Percentiles rank a stretch among this genome's conserved stretches.
phyloP scores from a whole-genome alignment of 1,140 invertebrate genomes.

The Drosophila funebris region DNA sequence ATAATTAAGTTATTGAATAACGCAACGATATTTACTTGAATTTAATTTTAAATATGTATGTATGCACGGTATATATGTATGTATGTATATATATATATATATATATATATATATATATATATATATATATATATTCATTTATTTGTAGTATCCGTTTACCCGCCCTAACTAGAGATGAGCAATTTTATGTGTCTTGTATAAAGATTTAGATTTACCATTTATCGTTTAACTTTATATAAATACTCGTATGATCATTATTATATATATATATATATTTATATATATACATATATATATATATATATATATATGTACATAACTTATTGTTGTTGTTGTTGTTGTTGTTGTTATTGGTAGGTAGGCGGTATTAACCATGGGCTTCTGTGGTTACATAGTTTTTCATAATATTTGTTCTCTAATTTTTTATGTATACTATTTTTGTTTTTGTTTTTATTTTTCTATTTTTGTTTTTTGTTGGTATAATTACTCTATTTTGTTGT shows the following conservation, averaged over 20 bases:
- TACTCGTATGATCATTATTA: not conserved
- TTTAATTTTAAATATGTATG: not conserved
- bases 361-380: constrained; percentile 1
- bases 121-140: constrained; percentile 5
- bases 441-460: not conserved
- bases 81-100: not conserved
- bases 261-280: constrained; percentile 2
- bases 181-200: constrained; percentile 25
- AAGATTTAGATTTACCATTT: constrained; percentile 1
- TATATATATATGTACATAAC: constrained; percentile 22
- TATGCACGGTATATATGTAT: constrained; percentile 5
- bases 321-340: constrained; percentile 17
- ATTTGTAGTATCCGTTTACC: constrained; percentile 18
- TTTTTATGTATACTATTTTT: not conserved
- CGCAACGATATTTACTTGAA: not conserved
- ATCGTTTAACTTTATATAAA: constrained; percentile 8
- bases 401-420: constrained; percentile 5
- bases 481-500: not conserved
- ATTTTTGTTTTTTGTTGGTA: not conserved
- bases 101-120: not conserved
- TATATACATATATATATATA: not conserved
- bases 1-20: not conserved
- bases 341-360: constrained; percentile 34
- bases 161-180: constrained; percentile 29
- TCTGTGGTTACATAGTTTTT: constrained; percentile 20